Evolutionary conservation across 2,888 invertebrate genomes (phyloP), one percentile per base, ranked within the genome.

Genomic region (Ctena decussata): DNA sequence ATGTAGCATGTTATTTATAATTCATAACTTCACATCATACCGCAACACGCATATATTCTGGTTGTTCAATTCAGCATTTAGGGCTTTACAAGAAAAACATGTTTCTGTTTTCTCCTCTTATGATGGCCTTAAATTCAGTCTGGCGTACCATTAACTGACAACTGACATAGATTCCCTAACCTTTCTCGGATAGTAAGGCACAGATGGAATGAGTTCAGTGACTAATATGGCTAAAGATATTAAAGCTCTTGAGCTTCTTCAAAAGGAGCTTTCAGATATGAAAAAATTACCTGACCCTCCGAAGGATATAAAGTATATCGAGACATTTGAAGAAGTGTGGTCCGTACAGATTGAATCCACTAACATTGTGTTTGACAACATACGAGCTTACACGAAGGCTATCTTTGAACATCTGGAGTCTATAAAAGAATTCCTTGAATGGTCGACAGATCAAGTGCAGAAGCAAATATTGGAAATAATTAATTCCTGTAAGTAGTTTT

Each of bases 141-240:
- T n/a, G n/a, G n/a, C n/a, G n/a, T n/a, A n/a, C n/a, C n/a, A n/a
- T n/a, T n/a, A n/a, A n/a, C n/a, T n/a, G n/a, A n/a, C n/a, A n/a
- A n/a, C n/a, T n/a, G n/a, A n/a, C n/a, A n/a, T n/a, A n/a, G n/a
- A n/a, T n/a, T n/a, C n/a, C n/a, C n/a, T n/a, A n/a, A n/a, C n/a
- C n/a, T n/a, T n/a, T n/a, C n/a, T n/a, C n/a, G n/a, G n/a, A n/a
- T n/a, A n/a, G n/a, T n/a, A n/a, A n/a, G n/a, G n/a, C n/a, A n/a
- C n/a, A n/a, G n/a, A n/a, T n/a, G n/a, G n/a, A n/a, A n/a, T n/a
- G n/a, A n/a, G n/a, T n/a, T n/a, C n/a, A n/a, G n/a, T n/a, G n/a
- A n/a, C n/a, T n/a, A n/a, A n/a, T n/a, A 65, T 65, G 65, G 65
- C 65, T 18, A 32, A 35, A 35, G 65, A 65, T 65, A 65, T 65